Evolutionary conservation across 2,113 vertebrate genomes (phyloP), one percentile per base, ranked within the genome.

Genomic region (Diadophis punctatus): DNA sequence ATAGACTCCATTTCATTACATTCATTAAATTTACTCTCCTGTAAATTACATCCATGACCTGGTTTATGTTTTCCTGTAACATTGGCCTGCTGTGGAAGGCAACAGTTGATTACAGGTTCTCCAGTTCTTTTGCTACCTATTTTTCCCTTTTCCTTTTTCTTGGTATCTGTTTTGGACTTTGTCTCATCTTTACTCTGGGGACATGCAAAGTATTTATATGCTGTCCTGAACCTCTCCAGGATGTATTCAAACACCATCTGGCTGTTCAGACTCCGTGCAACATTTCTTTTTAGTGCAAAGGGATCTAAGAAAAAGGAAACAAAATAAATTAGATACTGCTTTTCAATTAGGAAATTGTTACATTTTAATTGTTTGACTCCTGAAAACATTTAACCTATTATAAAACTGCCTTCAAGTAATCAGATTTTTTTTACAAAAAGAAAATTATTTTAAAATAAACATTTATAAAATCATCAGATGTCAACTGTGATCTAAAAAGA

Each of bases 201-300:
- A 95, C 98, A 98, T 10, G 99, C 99, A 94, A 99, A 99, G 97
- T 99, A 99, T 89, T 98, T 98, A 97, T 99, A 99, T 0, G 99
- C 98, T 48, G 97, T 98, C 88, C 99, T 98, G 96, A 99, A 99
- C 90, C 99, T 98, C 96, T 99, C 99, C 97, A 99, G 98, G 96
- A 99, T 98, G 97, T 99, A 99, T 96, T 99, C 99, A 68, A 99
- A 99, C 89, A 99, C 99, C 99, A 99, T 99, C 96, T 99, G 99
- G 97, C 99, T 99, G 97, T 99, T 99, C 92, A 99, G 97, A 96
- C 99, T 99, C 58, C 99, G 98, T 68, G 99, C 99, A 94, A 99
- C 98, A 87, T 99, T 99, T 97, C 99, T 98, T 97, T 99, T 99
- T 96, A 99, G 95, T 94, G 99, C 98, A 98, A 99, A 99, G 20